Evolutionary conservation across 2,888 invertebrate genomes (phyloP).

Genomic region (Melieria omissa): DNA sequence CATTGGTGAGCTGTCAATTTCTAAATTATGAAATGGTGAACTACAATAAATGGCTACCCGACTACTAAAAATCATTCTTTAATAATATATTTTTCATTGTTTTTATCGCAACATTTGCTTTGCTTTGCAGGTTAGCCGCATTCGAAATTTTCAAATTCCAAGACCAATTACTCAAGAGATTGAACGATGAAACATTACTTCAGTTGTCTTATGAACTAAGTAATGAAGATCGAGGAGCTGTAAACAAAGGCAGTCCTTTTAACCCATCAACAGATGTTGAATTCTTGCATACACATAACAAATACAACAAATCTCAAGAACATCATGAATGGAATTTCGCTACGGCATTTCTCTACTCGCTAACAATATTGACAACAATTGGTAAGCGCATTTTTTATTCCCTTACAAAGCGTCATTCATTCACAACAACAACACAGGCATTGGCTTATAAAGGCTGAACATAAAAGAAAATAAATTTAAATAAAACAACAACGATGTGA

Average conservation of each 20-base stretch:
- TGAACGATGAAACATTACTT: slow-evolving; percentile 82
- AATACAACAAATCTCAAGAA: slow-evolving; percentile 68
- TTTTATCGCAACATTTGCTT: not conserved
- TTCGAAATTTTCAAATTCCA: slow-evolving; percentile 76
- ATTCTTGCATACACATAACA: slow-evolving; percentile 58
- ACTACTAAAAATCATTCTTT: no score
- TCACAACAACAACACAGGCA: no score
- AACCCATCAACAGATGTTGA: slow-evolving; percentile 66
- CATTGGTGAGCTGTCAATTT: no score
- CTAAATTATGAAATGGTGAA: no score
- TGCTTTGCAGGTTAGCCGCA: slow-evolving; percentile 63
- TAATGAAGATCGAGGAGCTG: no score
- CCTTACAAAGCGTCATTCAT: not conserved
- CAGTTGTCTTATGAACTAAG: slow-evolving; percentile 69
- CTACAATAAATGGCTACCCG: no score
- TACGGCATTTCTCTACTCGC: slow-evolving; percentile 91
- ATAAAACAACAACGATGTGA: no score
- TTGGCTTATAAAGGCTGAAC: no score
- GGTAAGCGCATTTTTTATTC: slow-evolving; percentile 71
- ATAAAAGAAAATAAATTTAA: no score
- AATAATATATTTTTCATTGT: not conserved
- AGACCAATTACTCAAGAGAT: slow-evolving; percentile 81
- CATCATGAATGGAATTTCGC: slow-evolving; percentile 84
- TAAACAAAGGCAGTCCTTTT: slow-evolving; percentile 8
- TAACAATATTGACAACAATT: slow-evolving; percentile 92